Evolutionary conservation across 2,113 vertebrate species (phyloP), one percentile per base, ranked within the genome.

Genomic region (Serinus canaria): DNA sequence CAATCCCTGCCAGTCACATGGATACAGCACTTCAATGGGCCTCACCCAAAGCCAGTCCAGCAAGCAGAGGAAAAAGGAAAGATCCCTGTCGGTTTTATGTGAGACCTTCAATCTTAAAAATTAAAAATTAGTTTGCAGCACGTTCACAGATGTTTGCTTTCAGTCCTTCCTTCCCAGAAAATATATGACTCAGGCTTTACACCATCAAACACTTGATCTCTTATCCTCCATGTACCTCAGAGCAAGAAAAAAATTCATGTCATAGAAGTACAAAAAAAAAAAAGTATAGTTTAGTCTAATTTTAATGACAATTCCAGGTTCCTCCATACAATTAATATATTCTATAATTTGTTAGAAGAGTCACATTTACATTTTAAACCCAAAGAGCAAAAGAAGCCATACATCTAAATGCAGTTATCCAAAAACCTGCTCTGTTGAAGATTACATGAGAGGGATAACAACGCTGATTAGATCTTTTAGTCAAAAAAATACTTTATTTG

Each of bases 71-170:
- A 43, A 89, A 70, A 88, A 79, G 27, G 25, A 30, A 87, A 72
- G 53, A 75, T 55, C 9, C 22, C 22, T 31, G 24, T 1, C 7
- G 2, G 46, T n/a, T 87, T 76, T 50, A 62, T 16, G 39, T 21
- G 28, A 82, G 78, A 27, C 37, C 37, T 76, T 87, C 74, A 24
- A 15, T 12, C 58, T 76, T 75, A 68, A 59, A 83, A 90, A 62
- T 21, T 7, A 89, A 87, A 93, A 59, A 90, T 37, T 24, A 33
- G 39, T 56, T 47, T 83, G 35, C 69, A 72, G 23, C 15, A 55
- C 9, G 14, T 78, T 87, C 53, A 55, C 30, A 68, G 55, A 67
- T 66, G 39, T 56, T 95, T 83, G 52, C 13, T 92, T 94, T 78
- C 86, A 75, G 53, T 11, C 46, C 37, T 49, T 69, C 89, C 58